Conservation (phyloP, 2,797 vertebrate species). For the Acestrorhynchus altus region DNA sequence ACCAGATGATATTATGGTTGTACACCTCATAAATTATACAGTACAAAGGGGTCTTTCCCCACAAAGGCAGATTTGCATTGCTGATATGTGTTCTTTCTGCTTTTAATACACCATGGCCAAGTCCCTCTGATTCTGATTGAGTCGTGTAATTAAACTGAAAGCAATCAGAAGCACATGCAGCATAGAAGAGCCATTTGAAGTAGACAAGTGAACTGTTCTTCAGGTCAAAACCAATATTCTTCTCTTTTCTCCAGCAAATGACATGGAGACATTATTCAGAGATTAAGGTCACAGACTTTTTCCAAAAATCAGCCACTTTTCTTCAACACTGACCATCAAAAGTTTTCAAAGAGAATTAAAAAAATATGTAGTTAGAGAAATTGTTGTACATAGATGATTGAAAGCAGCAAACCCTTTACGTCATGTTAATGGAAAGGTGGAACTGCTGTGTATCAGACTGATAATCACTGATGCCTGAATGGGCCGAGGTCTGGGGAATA, state of each 20-base stretch:
- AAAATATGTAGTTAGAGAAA: too few relatives aligned
- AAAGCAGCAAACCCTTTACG: too few relatives aligned
- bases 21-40: slow-evolving; percentile 59
- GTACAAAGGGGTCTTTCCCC: slow-evolving; percentile 65
- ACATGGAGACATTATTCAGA: neutral
- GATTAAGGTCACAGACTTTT: slow-evolving; percentile 32
- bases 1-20: slow-evolving; percentile 48
- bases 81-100: slow-evolving; percentile 37
- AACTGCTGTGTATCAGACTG: too few relatives aligned
- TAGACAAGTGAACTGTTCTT: slow-evolving; percentile 65
- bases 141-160: slow-evolving; percentile 72
- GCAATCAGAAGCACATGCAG: slow-evolving; percentile 53
- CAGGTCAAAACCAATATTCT: slow-evolving; percentile 69
- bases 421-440: too few relatives aligned
- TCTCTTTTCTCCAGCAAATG: slow-evolving; percentile 2
- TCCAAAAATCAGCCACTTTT: slow-evolving; percentile 35
- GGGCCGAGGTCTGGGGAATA: too few relatives aligned
- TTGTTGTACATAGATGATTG: too few relatives aligned
- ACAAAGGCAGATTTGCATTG: slow-evolving; percentile 45
- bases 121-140: slow-evolving; percentile 61
- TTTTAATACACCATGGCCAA: slow-evolving; percentile 10
- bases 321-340: neutral
- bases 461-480: too few relatives aligned
- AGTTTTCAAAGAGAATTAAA: neutral
- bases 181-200: slow-evolving; percentile 65